phyloP scores from a whole-genome alignment of 2,113 vertebrate genomes.

The Oreochromis spilurus region DNA sequence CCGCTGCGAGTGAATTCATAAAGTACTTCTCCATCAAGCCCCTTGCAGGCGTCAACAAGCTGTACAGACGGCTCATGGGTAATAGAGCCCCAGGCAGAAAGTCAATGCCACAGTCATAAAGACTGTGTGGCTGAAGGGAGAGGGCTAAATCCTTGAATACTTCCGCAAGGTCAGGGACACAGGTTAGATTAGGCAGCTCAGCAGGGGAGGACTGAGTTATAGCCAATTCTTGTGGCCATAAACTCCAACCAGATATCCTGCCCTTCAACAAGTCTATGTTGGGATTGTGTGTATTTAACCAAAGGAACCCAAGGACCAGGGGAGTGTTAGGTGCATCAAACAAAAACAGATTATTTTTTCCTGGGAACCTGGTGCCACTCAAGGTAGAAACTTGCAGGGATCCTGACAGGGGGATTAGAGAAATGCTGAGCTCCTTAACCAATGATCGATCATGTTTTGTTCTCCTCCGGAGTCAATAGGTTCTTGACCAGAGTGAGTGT shows the following conservation, averaged over 20 bases:
- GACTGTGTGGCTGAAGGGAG: not conserved
- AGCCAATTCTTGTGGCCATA: not conserved
- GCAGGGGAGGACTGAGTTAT: not conserved
- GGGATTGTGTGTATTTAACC: not conserved
- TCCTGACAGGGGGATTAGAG: not conserved
- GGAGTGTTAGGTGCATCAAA: rapidly evolving
- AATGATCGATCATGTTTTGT: not conserved
- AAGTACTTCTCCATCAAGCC: not conserved
- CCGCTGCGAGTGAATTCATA: not conserved
- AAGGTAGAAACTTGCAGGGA: not conserved
- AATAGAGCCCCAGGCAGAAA: not conserved
- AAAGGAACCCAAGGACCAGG: not conserved
- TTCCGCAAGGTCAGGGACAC: not conserved
- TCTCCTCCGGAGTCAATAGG: not conserved
- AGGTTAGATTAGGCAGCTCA: not conserved
- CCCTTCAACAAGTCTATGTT: not conserved
- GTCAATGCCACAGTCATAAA: not conserved
- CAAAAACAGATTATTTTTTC: not conserved
- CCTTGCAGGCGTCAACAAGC: not conserved
- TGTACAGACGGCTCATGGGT: not conserved
- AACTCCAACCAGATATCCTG: not conserved
- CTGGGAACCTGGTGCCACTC: rapidly evolving
- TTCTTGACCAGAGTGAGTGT: not conserved
- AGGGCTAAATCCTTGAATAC: not conserved
- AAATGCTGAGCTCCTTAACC: not conserved